Evolutionary conservation across 2,797 vertebrate genomes (phyloP).

Genomic region (Propithecus perrieri): DNA sequence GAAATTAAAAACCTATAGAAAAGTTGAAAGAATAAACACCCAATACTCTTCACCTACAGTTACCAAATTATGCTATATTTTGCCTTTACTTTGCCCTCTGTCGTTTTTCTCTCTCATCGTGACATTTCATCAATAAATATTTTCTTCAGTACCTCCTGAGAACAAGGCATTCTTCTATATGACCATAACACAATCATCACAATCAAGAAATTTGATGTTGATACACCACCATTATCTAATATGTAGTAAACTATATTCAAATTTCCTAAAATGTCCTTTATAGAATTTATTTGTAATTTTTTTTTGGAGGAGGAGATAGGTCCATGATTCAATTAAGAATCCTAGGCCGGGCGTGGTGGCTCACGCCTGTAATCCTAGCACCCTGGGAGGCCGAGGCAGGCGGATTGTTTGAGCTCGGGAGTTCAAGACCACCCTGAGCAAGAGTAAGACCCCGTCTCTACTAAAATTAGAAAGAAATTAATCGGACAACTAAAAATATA

Average conservation of each 20-base stretch:
- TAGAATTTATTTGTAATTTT: background rate
- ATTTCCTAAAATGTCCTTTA: background rate
- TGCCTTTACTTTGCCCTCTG: background rate
- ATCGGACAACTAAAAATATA: too few relatives aligned
- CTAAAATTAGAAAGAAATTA: too few relatives aligned
- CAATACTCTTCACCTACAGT: background rate
- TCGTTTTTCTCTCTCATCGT: background rate
- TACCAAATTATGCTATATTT: background rate
- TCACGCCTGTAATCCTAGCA: too few relatives aligned
- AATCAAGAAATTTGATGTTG: background rate
- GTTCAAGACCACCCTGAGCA: too few relatives aligned
- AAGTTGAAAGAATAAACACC: background rate
- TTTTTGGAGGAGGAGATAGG: background rate
- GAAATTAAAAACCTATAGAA: background rate
- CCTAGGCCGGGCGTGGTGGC: too few relatives aligned
- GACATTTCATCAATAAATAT: background rate
- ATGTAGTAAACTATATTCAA: too few relatives aligned
- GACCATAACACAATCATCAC: background rate
- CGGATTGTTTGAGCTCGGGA: too few relatives aligned
- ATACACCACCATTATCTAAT: background rate
- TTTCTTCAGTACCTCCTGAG: background rate
- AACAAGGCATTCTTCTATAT: background rate
- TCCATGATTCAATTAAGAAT: background rate
- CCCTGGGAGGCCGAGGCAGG: too few relatives aligned
- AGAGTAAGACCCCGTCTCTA: too few relatives aligned